These are phyloP conservation scores for Hippocampus kuda DNA, from an alignment of 2,797 vertebrate species.

Conservation along the genomic window DNA sequence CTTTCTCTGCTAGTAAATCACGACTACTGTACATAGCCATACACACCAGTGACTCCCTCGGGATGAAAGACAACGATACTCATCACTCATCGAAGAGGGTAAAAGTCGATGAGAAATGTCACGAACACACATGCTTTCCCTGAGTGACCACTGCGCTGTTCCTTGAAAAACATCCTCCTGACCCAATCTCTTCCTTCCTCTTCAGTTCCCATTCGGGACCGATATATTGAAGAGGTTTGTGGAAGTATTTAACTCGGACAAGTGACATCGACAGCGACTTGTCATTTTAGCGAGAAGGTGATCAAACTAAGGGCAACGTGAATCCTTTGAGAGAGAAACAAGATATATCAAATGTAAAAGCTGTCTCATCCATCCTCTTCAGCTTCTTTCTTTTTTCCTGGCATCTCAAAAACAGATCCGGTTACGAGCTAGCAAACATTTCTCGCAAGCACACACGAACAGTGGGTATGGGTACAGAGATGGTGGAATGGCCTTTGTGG, in stretches of 20 bases:
- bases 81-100: constrained; percentile 50
- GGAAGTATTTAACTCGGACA: constrained; percentile 12
- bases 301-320: neutral
- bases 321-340: neutral
- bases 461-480: constrained; percentile 19
- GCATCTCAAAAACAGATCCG: constrained; percentile 44
- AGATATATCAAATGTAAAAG: constrained; percentile 11
- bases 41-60: constrained; percentile 30
- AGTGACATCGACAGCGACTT: neutral
- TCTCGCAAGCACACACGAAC: constrained; percentile 29
- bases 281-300: neutral
- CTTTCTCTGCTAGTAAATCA: constrained; percentile 44
- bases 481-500: constrained; percentile 45
- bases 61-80: constrained; percentile 42
- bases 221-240: constrained; percentile 35
- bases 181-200: constrained; percentile 36
- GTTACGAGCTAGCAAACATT: constrained; percentile 45
- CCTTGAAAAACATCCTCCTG: constrained; percentile 57
- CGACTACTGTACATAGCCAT: constrained; percentile 53
- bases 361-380: constrained; percentile 26
- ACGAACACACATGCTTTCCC: constrained; percentile 33
- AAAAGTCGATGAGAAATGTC: constrained; percentile 40
- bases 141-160: constrained; percentile 40
- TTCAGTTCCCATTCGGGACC: constrained; percentile 38
- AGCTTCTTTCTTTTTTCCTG: constrained; percentile 26